phyloP scores from a whole-genome alignment of 2,797 vertebrate species.

The Thripadectes ignobilis region DNA sequence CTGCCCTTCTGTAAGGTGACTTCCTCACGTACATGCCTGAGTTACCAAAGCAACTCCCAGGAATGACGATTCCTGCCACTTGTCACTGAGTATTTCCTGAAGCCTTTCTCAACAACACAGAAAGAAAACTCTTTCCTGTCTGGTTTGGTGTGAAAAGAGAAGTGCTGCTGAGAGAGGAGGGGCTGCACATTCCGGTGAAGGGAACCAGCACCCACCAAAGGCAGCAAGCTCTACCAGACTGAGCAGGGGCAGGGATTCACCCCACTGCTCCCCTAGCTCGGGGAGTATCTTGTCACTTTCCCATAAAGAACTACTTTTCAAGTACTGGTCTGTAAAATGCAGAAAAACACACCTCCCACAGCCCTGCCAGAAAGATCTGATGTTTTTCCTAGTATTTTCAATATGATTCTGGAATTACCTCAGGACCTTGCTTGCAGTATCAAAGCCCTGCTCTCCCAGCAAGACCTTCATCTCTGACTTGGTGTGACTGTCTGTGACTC shows the following conservation, averaged over 20 bases:
- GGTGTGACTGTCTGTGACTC: not conserved
- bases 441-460: not conserved
- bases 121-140: not conserved
- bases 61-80: not conserved
- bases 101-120: not conserved
- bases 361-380: not conserved
- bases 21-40: accelerated
- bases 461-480: not conserved
- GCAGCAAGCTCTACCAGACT: not conserved
- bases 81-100: not conserved
- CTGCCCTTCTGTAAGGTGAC: not conserved
- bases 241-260: not conserved
- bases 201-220: not conserved
- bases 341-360: accelerated
- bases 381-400: not conserved
- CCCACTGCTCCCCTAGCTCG: not conserved
- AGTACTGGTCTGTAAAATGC: not conserved
- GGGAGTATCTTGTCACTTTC: not conserved
- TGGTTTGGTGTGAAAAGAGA: not conserved
- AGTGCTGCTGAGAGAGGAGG: not conserved
- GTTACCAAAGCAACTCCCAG: not conserved
- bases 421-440: not conserved
- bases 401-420: not conserved
- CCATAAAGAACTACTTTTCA: not conserved
- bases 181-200: accelerated